Evolutionary conservation across 2,113 vertebrate species (phyloP).

Genomic region (Cacatua alba): DNA sequence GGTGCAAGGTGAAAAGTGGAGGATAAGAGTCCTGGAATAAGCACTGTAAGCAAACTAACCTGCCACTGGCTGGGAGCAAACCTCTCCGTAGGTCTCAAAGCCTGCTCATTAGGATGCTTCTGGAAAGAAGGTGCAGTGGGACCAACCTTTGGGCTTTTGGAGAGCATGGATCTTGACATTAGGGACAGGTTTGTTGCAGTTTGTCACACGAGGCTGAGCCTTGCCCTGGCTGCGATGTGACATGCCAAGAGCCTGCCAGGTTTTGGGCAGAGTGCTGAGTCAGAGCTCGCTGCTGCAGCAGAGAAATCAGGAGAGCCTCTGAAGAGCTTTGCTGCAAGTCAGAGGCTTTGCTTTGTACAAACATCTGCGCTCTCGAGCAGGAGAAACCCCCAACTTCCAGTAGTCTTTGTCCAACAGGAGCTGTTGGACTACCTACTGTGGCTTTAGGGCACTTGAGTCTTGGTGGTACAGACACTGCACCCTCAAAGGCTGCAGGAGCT

Average conservation of each 20-base stretch:
- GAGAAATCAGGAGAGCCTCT: background rate
- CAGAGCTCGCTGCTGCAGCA: background rate
- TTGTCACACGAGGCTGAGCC: background rate
- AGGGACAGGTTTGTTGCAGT: background rate
- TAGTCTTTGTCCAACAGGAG: rapidly evolving
- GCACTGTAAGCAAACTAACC: background rate
- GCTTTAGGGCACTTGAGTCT: background rate
- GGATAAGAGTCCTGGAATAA: background rate
- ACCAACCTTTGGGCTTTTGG: background rate
- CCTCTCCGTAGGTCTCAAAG: background rate
- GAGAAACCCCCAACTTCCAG: background rate
- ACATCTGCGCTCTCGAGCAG: background rate
- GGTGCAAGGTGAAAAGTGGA: background rate
- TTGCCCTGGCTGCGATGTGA: background rate
- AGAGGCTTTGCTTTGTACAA: background rate
- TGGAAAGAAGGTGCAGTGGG: background rate
- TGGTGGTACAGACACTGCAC: background rate
- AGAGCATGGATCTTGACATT: background rate
- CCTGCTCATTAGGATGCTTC: background rate
- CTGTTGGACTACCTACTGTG: background rate
- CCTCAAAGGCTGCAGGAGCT: background rate
- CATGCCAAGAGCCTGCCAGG: background rate
- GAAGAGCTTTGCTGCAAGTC: background rate
- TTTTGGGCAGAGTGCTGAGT: background rate
- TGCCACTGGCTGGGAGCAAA: background rate